Percentiles rank a stretch among this genome's conserved stretches.
These are phyloP conservation scores for Sinocyclocheilus rhinocerous DNA, from an alignment of 2,113 vertebrate species.

Conservation along the genomic window DNA sequence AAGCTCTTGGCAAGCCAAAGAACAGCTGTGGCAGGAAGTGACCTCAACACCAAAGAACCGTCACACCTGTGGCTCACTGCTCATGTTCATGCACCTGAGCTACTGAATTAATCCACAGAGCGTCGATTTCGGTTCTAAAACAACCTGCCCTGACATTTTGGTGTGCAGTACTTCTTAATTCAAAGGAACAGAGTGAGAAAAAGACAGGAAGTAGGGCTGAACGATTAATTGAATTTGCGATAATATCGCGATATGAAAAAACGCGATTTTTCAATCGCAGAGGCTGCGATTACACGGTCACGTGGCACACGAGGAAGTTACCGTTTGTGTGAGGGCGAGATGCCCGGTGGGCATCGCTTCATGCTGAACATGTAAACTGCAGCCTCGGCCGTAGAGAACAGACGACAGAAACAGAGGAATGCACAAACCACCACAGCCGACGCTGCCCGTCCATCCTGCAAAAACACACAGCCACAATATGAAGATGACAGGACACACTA, in stretches of 20 bases:
- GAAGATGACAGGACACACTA: background rate
- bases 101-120: background rate
- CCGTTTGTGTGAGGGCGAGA: constrained; percentile 97
- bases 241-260: too few relatives aligned
- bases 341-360: constrained; percentile 96
- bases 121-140: background rate
- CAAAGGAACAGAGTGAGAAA: background rate
- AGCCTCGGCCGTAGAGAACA: constrained; percentile 97
- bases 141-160: background rate
- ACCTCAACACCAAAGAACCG: background rate
- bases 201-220: too few relatives aligned
- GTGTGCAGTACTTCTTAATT: background rate
- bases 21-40: constrained; percentile 6
- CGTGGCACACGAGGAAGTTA: too few relatives aligned
- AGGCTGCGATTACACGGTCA: too few relatives aligned
- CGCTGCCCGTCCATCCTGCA: constrained; percentile 89
- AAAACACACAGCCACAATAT: background rate
- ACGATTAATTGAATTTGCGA: too few relatives aligned
- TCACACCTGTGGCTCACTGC: background rate
- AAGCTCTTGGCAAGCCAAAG: background rate
- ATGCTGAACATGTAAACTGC: constrained; percentile 99
- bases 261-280: too few relatives aligned
- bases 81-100: background rate
- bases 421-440: constrained; percentile 95
- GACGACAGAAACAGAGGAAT: constrained; percentile 94